Conservation (phyloP, 64 coral and sea anemone genomes). For the Pocillopora verrucosa region DNA sequence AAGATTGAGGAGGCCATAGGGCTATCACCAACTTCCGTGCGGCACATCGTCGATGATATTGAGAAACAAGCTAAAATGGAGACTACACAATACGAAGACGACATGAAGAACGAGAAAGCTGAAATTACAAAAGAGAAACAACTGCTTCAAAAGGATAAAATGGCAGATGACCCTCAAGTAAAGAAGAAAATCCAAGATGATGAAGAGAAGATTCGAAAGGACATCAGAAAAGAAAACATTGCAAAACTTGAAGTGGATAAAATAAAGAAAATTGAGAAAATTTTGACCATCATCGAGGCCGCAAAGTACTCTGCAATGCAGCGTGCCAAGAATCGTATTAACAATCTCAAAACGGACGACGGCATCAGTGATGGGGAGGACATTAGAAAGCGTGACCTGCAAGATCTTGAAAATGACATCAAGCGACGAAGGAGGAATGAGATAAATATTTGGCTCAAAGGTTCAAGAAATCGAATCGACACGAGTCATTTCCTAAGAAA, state of each 20-base stretch:
- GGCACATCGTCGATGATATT: constrained; percentile 54
- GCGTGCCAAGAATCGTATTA: constrained; percentile 60
- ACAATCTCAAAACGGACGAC: constrained; percentile 53
- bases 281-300: constrained; percentile 81
- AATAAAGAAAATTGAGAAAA: constrained; percentile 87
- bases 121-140: constrained; percentile 53
- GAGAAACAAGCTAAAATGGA: constrained; percentile 53
- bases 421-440: constrained; percentile 66
- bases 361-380: constrained; percentile 32
- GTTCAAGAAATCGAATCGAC: constrained; percentile 82
- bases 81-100: constrained; percentile 31
- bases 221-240: constrained; percentile 68
- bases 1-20: constrained; percentile 68
- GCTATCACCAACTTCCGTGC: constrained; percentile 55
- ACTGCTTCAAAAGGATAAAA: constrained; percentile 27
- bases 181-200: constrained; percentile 68
- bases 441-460: constrained; percentile 89
- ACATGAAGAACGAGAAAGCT: constrained; percentile 35
- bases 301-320: constrained; percentile 84
- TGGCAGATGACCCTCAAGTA: background rate
- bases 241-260: constrained; percentile 74
- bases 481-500: constrained; percentile 66
- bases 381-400: constrained; percentile 77
- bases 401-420: constrained; percentile 72
- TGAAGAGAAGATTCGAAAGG: constrained; percentile 70